Conservation (phyloP, 2,888 invertebrate genomes). For the Julus scanicus region DNA sequence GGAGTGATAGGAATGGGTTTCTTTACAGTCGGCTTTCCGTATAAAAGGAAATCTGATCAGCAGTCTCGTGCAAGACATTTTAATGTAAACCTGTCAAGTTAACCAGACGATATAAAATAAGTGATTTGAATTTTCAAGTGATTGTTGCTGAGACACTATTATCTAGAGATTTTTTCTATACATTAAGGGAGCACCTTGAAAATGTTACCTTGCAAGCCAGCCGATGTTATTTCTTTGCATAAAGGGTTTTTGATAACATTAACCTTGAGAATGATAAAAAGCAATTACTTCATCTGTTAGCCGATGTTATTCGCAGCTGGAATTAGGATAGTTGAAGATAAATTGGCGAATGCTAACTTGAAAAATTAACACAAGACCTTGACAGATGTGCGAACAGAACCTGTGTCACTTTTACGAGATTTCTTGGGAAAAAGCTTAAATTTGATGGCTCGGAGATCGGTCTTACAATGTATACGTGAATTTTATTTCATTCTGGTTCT, state of each 20-base stretch:
- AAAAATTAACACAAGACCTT: neutral
- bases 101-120: neutral
- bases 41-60: too few species aligned
- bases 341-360: neutral
- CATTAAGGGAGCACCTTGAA: neutral
- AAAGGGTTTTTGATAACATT: neutral
- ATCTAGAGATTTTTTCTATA: neutral
- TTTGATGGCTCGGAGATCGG: neutral
- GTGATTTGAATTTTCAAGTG: neutral
- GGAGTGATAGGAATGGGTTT: too few species aligned
- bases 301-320: neutral
- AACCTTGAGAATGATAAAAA: slow-evolving; percentile 9
- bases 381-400: neutral
- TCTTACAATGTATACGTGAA: too few species aligned
- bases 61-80: too few species aligned
- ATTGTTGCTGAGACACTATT: too few species aligned
- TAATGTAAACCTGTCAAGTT: neutral
- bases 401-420: neutral
- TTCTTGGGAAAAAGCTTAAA: neutral
- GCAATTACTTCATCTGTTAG: slow-evolving; percentile 22
- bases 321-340: neutral
- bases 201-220: neutral
- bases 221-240: neutral
- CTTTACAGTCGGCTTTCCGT: too few species aligned
- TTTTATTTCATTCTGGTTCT: too few species aligned